Evolutionary conservation across 2,797 vertebrate species (phyloP).

Genomic region (Hemitrygon akajei): DNA sequence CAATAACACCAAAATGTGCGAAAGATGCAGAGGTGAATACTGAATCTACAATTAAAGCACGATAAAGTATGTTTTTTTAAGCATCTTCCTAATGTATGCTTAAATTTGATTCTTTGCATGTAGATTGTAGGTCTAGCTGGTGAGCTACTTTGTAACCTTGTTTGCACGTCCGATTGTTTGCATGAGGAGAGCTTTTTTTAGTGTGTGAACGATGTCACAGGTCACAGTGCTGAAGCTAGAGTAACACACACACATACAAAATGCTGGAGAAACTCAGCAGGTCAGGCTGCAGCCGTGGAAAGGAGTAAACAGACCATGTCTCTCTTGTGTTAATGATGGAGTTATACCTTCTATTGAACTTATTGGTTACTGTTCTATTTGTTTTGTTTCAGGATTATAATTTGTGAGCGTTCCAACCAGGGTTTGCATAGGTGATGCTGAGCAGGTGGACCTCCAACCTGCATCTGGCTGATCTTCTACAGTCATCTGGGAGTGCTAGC

Average conservation of each 20-base stretch:
- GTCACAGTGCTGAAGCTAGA: background rate
- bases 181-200: background rate
- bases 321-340: background rate
- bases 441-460: background rate
- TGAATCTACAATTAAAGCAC: background rate
- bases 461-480: background rate
- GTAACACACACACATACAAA: no score
- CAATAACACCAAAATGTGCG: background rate
- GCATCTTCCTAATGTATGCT: background rate
- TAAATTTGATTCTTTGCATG: background rate
- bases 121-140: background rate
- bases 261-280: no score
- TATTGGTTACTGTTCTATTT: background rate
- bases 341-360: background rate
- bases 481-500: background rate
- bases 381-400: background rate
- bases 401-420: background rate
- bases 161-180: background rate
- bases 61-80: background rate
- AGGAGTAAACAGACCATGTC: no score
- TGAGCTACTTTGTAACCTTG: background rate
- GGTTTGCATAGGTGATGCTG: background rate
- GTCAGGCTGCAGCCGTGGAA: no score
- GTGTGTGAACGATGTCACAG: background rate
- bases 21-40: background rate